These are phyloP conservation scores for Phalacrocorax aristotelis DNA, from an alignment of 2,113 vertebrate species.

Conservation along the genomic window DNA sequence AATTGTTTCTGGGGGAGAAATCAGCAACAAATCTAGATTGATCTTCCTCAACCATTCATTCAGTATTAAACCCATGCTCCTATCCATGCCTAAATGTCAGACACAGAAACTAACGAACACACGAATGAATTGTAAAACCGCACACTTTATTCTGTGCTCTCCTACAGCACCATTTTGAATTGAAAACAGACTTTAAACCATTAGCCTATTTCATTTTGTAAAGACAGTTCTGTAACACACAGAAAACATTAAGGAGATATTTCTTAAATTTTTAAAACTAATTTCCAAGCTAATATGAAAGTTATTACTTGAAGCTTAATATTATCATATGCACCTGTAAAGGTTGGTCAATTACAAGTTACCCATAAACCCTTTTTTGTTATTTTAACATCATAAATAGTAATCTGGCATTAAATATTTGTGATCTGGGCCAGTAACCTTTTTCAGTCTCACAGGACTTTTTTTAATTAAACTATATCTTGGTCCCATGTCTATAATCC, in stretches of 20 bases:
- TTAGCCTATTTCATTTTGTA: conserved; percentile 47
- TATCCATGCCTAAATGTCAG: not conserved
- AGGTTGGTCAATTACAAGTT: conserved; percentile 75
- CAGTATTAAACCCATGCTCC: not conserved
- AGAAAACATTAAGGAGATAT: not conserved
- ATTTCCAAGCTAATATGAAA: conserved; percentile 53
- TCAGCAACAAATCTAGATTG: not conserved
- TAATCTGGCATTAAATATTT: conserved; percentile 88
- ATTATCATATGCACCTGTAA: conserved; percentile 69
- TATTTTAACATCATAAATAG: conserved; percentile 81
- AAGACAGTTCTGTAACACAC: not conserved
- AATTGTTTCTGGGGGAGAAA: not conserved
- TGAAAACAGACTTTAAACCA: conserved; percentile 23
- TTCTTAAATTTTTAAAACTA: conserved; percentile 61
- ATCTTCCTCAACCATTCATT: not conserved
- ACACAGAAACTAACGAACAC: not conserved
- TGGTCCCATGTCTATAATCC: conserved; percentile 85
- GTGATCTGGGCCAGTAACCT: conserved; percentile 84
- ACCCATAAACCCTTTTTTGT: conserved; percentile 72
- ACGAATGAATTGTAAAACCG: not conserved
- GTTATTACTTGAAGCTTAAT: conserved; percentile 67
- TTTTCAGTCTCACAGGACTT: conserved; percentile 82
- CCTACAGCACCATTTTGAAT: not conserved
- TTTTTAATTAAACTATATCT: conserved; percentile 88
- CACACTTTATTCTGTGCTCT: not conserved